A percentile compares a stretch with the other conserved stretches of the same genome.
phyloP scores from a whole-genome alignment of 2,888 invertebrate genomes.

The Sinohyriopsis cumingii region DNA sequence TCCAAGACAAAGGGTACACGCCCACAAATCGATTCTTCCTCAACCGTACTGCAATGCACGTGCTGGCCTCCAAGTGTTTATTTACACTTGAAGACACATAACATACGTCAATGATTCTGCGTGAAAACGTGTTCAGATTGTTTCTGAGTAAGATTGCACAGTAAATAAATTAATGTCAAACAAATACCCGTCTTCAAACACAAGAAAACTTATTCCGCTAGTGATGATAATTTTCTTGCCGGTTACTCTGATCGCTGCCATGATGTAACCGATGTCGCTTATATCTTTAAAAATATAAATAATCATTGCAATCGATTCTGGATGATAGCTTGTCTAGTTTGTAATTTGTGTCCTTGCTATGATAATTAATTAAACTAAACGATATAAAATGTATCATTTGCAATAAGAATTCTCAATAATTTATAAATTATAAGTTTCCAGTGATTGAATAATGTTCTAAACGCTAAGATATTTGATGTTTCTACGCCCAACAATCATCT shows the following conservation, averaged over 20 bases:
- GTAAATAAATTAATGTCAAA: neutral
- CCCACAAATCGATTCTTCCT: too few relatives aligned
- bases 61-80: too few relatives aligned
- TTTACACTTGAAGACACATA: too few relatives aligned
- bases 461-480: too few relatives aligned
- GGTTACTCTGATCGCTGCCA: slow-evolving; percentile 47
- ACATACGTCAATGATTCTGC: too few relatives aligned
- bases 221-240: slow-evolving; percentile 26
- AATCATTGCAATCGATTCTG: neutral
- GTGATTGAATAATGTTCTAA: too few relatives aligned
- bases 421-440: slow-evolving; percentile 1
- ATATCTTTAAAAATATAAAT: slow-evolving; percentile 27
- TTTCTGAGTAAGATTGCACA: too few relatives aligned
- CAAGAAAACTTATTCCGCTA: slow-evolving; percentile 30
- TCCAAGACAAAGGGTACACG: too few relatives aligned
- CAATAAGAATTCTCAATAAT: slow-evolving; percentile 2
- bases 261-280: slow-evolving; percentile 29
- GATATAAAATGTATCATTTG: neutral
- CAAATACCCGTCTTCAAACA: slow-evolving; percentile 28
- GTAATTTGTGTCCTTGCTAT: slow-evolving; percentile 6
- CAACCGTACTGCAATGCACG: too few relatives aligned
- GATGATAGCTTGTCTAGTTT: too few relatives aligned
- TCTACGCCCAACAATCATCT: too few relatives aligned
- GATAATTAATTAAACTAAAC: slow-evolving; percentile 3
- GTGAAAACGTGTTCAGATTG: too few relatives aligned